Evolutionary conservation across 2,888 invertebrate species (phyloP).

Genomic region (Spialia ferax): DNA sequence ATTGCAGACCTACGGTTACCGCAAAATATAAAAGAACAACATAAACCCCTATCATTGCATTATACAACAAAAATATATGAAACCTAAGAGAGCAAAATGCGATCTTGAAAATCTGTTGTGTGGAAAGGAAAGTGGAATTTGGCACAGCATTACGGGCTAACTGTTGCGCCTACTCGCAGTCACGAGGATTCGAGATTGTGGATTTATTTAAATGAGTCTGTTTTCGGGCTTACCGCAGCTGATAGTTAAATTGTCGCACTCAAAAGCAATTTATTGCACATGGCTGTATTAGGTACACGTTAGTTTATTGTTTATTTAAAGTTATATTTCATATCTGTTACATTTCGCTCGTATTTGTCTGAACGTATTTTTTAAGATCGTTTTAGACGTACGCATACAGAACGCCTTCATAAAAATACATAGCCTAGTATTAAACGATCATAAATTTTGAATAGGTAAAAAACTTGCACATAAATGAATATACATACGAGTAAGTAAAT

Average conservation of each 20-base stretch:
- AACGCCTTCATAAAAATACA: no score
- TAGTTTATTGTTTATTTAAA: no score
- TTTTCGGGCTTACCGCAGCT: not conserved
- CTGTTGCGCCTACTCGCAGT: constrained; percentile 68
- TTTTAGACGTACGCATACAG: no score
- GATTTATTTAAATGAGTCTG: constrained; percentile 18
- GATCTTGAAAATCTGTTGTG: constrained; percentile 16
- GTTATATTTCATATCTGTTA: no score
- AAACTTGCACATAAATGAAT: no score
- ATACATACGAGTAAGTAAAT: no score
- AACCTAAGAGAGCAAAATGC: not conserved
- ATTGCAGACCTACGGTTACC: not conserved
- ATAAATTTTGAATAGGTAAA: no score
- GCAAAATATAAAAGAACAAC: not conserved
- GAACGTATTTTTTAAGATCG: no score
- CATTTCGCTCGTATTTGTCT: no score
- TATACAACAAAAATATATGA: constrained; percentile 5
- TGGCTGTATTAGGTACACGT: no score
- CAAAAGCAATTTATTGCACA: not conserved
- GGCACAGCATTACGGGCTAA: constrained; percentile 61
- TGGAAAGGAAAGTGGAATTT: constrained; percentile 17
- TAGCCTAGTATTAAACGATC: no score
- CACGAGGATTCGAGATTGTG: constrained; percentile 49
- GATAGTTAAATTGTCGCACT: not conserved
- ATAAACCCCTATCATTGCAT: not conserved